Base-by-base conservation (phyloP, 2,113 vertebrate genomes). In the Percopsis transmontana region DNA sequence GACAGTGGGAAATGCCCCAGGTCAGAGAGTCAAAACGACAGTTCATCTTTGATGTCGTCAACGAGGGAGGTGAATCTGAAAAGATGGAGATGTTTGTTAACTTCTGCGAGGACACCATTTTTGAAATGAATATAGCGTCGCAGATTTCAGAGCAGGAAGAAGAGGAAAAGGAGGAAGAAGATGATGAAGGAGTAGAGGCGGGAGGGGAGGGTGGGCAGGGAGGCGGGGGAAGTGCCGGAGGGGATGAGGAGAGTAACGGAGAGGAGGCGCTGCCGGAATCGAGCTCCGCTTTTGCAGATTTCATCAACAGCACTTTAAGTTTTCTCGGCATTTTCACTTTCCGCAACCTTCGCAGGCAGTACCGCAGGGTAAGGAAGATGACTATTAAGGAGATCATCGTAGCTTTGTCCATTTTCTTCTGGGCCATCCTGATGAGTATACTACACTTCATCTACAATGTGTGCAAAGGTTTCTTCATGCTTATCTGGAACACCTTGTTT, bases 91-190 rank as follows among this genome's bases (percentile, higher is more conserved):
- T 98, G 44, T 99, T 99, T 58, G 96, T 99, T 59, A 98, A 92
- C 88, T 99, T 99, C 92, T 99, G 97, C 19, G 97, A 99, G 87
- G 97, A 99, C 91, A 98, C 97, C 81, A 98, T 99, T 83, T 99
- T 98, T 80, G 97, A 98, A 92, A 99, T 99, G 97, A 96, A 99
- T 59, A 97, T 99, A 12, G 97, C 97, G 0, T 92, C 96, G 0
- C 94, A 96, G 79, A 96, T 98, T 83, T 98, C 96, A 0, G 96
- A 98, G 89, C 91, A 95, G 54, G 95, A 95, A 4, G 91, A 93
- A 59, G 89, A 91, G 60, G 88, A 90, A 0, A 91, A 89, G 50
- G 88, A 86, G 2, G 87, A 90, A 21, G 94, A 93, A 0, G 94
- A 93, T 0, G 94, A 94, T 0, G 94, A 94, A 3, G 19, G 18